Conservation (phyloP, 2,888 invertebrate species). For the Orchestes rusci region DNA sequence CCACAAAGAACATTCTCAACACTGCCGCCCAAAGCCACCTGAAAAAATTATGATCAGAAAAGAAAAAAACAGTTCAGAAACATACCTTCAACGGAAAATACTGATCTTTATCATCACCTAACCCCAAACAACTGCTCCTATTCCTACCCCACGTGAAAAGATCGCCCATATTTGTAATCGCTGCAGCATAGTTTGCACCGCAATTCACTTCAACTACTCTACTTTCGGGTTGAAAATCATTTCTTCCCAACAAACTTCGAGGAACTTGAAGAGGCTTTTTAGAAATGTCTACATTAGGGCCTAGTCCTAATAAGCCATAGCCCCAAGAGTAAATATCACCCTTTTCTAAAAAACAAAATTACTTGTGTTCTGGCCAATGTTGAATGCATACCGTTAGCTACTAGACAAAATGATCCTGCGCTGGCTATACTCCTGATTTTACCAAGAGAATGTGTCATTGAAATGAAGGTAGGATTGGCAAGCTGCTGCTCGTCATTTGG, state of each 20-base stretch:
- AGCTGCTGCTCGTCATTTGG: slow-evolving; percentile 59
- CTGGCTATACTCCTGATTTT: slow-evolving; percentile 73
- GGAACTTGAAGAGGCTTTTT: slow-evolving; percentile 67
- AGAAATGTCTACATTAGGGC: slow-evolving; percentile 66
- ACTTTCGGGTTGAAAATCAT: slow-evolving; percentile 68
- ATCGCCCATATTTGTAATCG: slow-evolving; percentile 75
- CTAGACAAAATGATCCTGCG: slow-evolving; percentile 81
- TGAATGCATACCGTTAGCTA: slow-evolving; percentile 61
- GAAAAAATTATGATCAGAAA: slow-evolving; percentile 58
- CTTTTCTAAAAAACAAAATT: slow-evolving; percentile 58
- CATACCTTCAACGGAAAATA: slow-evolving; percentile 76
- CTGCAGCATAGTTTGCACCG: slow-evolving; percentile 73
- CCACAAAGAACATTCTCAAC: slow-evolving; percentile 71
- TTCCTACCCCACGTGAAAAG: slow-evolving; percentile 92
- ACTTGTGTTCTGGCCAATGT: background rate
- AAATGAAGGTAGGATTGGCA: slow-evolving; percentile 59
- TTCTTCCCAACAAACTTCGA: slow-evolving; percentile 74
- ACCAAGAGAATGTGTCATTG: slow-evolving; percentile 60
- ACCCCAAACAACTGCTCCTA: slow-evolving; percentile 72
- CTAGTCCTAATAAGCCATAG: slow-evolving; percentile 83
- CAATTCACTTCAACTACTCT: slow-evolving; percentile 59
- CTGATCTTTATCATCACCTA: slow-evolving; percentile 75
- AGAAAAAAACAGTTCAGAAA: too few relatives aligned
- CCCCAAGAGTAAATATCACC: slow-evolving; percentile 92
- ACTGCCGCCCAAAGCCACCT: slow-evolving; percentile 70